Percentiles rank a stretch among this genome's conserved stretches.
These are phyloP conservation scores for Polyergus mexicanus DNA, from an alignment of 1,140 invertebrate species.

Conservation along the genomic window DNA sequence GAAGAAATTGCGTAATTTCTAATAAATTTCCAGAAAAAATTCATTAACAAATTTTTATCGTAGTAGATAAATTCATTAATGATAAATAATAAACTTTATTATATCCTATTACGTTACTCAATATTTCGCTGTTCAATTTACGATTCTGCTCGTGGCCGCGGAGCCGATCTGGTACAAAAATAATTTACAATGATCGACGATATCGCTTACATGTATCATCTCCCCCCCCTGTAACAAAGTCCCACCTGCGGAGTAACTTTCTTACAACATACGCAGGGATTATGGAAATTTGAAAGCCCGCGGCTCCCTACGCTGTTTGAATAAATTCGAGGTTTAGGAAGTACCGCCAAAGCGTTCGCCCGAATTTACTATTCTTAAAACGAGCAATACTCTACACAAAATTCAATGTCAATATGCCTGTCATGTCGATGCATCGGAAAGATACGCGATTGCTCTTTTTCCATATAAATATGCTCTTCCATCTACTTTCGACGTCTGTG, in stretches of 20 bases:
- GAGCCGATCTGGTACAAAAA: not conserved
- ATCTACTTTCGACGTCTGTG: not conserved
- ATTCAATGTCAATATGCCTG: constrained; percentile 55
- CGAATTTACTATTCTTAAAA: constrained; percentile 58
- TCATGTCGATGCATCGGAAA: constrained; percentile 22
- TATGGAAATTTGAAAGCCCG: constrained; percentile 67
- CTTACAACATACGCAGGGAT: constrained; percentile 66
- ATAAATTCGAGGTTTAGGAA: constrained; percentile 64
- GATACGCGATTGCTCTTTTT: not conserved
- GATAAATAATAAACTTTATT: not conserved
- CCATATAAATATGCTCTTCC: not conserved
- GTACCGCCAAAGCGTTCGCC: constrained; percentile 39
- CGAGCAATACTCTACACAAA: constrained; percentile 12
- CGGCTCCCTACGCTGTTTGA: constrained; percentile 62
- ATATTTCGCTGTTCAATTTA: not conserved
- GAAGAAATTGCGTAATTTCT: not conserved
- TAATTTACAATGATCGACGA: constrained; percentile 34
- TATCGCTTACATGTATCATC: constrained; percentile 33
- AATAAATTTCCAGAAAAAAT: not conserved
- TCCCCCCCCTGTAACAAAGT: constrained; percentile 50
- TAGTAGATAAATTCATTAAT: not conserved
- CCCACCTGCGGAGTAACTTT: constrained; percentile 60
- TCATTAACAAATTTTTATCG: not conserved
- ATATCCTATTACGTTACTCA: not conserved
- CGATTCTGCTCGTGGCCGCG: not conserved